A percentile compares a stretch with the other conserved stretches of the same genome.
phyloP scores from a whole-genome alignment of 2,113 vertebrate species.

The Chionodraco myersi region DNA sequence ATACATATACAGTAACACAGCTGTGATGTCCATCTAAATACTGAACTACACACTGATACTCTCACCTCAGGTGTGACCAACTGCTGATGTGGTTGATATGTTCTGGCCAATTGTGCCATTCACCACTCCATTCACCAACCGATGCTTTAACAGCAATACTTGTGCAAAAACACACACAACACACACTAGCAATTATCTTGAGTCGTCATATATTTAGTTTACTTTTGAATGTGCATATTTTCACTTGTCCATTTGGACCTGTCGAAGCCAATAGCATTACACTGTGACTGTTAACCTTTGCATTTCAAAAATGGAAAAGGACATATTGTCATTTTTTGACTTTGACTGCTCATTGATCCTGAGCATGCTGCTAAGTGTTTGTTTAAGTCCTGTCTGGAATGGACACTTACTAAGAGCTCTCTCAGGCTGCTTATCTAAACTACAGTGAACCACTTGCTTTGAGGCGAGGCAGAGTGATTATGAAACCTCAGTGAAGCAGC shows the following conservation, averaged over 20 bases:
- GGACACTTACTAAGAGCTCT: conserved; percentile 2
- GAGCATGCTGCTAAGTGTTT: conserved; percentile 1
- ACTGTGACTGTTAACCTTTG: neutral
- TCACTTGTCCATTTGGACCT: neutral
- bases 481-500: neutral
- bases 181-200: neutral
- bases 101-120: neutral
- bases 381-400: conserved; percentile 29
- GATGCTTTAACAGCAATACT: neutral
- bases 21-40: too few species aligned
- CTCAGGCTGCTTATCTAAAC: conserved; percentile 15
- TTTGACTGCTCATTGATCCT: neutral
- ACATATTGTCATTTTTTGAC: neutral
- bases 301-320: neutral
- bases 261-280: neutral
- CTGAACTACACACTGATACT: too few species aligned
- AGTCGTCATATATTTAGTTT: neutral
- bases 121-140: too few species aligned
- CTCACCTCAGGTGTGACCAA: too few species aligned
- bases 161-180: neutral
- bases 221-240: neutral
- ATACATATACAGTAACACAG: too few species aligned
- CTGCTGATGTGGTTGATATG: too few species aligned
- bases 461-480: neutral
- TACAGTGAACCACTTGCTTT: neutral